Evolutionary conservation across 1,140 invertebrate species (phyloP).

Genomic region (Caenorhabditis inopinata): DNA sequence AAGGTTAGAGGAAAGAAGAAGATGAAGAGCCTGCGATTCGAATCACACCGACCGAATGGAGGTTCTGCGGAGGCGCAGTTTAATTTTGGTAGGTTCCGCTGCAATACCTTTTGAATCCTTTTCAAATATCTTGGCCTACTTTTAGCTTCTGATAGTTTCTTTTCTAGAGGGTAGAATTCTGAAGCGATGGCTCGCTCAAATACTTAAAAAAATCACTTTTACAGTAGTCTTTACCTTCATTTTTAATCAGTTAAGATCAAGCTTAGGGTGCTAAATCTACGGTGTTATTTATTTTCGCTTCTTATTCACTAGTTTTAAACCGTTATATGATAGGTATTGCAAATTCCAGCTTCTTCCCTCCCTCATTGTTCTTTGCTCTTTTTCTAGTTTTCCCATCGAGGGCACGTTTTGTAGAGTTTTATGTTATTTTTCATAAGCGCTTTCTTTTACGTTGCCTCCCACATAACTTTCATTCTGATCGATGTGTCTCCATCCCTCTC

Average conservation of each 20-base stretch:
- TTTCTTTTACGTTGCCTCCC: not conserved
- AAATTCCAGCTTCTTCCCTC: not conserved
- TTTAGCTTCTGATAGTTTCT: too few relatives aligned
- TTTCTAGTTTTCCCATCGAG: not conserved
- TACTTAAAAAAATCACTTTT: too few relatives aligned
- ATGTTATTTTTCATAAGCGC: not conserved
- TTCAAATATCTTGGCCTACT: too few relatives aligned
- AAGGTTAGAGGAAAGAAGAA: not conserved
- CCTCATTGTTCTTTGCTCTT: too few relatives aligned
- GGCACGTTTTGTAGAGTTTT: too few relatives aligned
- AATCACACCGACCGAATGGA: constrained; percentile 4
- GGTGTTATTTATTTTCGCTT: too few relatives aligned
- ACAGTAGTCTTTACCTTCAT: too few relatives aligned
- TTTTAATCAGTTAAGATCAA: too few relatives aligned
- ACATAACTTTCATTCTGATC: not conserved
- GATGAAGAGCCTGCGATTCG: constrained; percentile 13
- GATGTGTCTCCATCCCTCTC: not conserved
- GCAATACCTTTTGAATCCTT: not conserved
- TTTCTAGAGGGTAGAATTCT: too few relatives aligned
- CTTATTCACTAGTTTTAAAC: too few relatives aligned
- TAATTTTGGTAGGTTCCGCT: not conserved
- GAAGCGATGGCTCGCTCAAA: too few relatives aligned
- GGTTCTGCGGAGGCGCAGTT: not conserved
- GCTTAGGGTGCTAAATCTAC: too few relatives aligned
- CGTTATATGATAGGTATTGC: not conserved